Percentiles rank a stretch among this genome's conserved stretches.
Conservation (phyloP, 2,888 invertebrate genomes). For the Nomada hirtipes region DNA sequence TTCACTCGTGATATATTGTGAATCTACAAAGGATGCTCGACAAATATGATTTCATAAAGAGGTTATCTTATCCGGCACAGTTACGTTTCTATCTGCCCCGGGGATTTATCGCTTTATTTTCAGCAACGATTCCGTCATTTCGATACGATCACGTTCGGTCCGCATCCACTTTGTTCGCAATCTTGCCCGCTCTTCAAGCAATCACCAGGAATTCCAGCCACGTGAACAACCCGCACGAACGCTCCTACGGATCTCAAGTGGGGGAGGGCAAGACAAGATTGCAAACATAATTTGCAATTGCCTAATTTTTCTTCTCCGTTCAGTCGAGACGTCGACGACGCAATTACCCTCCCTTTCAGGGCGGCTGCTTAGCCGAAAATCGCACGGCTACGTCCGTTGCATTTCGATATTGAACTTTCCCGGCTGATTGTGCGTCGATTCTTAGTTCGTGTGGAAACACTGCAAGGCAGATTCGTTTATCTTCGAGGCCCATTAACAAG, state of each 20-base stretch:
- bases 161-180: constrained; percentile 30
- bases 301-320: constrained; percentile 15
- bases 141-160: constrained; percentile 33
- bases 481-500: background rate
- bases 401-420: constrained; percentile 3
- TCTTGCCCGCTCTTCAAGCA: constrained; percentile 3
- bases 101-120: background rate
- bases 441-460: background rate
- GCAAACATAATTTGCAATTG: constrained; percentile 53
- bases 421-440: background rate
- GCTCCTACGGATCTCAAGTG: background rate
- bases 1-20: background rate
- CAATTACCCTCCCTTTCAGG: constrained; percentile 4
- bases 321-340: background rate
- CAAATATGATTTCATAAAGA: constrained; percentile 27
- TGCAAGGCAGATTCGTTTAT: background rate
- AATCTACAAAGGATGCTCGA: constrained; percentile 10
- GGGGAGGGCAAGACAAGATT: constrained; percentile 1
- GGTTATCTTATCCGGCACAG: constrained; percentile 5
- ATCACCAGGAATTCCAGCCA: constrained; percentile 48
- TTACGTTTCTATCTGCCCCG: background rate
- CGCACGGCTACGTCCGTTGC: background rate
- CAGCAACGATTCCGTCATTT: constrained; percentile 21
- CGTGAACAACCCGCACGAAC: constrained; percentile 41
- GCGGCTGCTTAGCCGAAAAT: constrained; percentile 19